phyloP scores from a whole-genome alignment of 1,140 invertebrate species.

The Akabosia matsudoensis region DNA sequence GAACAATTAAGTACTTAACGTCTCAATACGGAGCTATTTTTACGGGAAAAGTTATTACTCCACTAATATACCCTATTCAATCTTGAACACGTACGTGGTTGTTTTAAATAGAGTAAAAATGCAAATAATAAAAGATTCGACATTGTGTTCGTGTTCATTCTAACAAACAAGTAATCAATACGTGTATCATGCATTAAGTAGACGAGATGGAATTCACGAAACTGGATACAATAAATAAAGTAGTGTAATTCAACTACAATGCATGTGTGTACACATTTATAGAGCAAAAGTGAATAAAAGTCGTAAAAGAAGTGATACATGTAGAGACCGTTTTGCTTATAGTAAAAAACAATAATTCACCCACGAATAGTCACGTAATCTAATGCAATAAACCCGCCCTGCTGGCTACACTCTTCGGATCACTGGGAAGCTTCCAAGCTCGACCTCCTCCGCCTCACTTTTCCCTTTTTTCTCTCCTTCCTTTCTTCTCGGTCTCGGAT shows the following conservation, averaged over 20 bases:
- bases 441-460: constrained; percentile 22
- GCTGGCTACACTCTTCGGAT: constrained; percentile 22
- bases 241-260: neutral
- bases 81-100: too few relatives aligned
- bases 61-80: too few relatives aligned
- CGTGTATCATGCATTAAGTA: too few relatives aligned
- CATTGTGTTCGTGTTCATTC: too few relatives aligned
- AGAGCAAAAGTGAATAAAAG: neutral
- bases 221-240: too few relatives aligned
- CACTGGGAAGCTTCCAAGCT: constrained; percentile 24
- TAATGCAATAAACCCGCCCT: constrained; percentile 24
- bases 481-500: constrained; percentile 12
- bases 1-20: too few relatives aligned
- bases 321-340: constrained; percentile 9
- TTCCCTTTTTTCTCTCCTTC: neutral
- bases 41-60: too few relatives aligned
- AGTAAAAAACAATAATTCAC: constrained; percentile 24
- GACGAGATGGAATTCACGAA: too few relatives aligned
- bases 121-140: too few relatives aligned
- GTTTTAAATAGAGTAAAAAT: too few relatives aligned
- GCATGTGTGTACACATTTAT: neutral
- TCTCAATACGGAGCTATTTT: too few relatives aligned
- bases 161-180: too few relatives aligned
- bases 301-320: neutral
- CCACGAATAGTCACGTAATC: constrained; percentile 24